Evolutionary conservation across 1,140 invertebrate species (phyloP), one percentile per base, ranked within the genome.

Genomic region (Drosophila arizonae): DNA sequence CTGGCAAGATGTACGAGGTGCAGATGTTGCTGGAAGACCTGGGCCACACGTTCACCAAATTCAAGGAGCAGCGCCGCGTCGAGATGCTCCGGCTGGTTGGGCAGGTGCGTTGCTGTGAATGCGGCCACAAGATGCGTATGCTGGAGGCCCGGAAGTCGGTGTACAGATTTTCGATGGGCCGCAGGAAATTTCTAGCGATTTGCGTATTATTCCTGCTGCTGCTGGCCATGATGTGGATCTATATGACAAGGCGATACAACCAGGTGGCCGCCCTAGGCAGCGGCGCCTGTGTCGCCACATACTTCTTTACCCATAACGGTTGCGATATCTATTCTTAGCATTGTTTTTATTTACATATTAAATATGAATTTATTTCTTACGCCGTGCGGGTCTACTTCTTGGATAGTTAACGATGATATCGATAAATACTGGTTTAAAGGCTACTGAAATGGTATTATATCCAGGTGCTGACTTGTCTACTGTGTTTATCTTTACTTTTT

Each of bases 61-160:
- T 30, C 39, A 72, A 56, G 45, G 28, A 57, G n/a, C 5, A 28
- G 13, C 76, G 68, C 0, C 11, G 28, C 0, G 0, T 17, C 8
- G 52, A 72, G 2, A 54, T 79, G 76, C 6, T 84, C 5, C 36
- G 70, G 4, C 15, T 76, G 6, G 15, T 84, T 0, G 45, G 50
- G 11, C 28, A 54, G 17, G 48, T 84, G n/a, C 81, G 73, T 0
- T 79, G 73, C 65, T 84, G 81, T 10, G 57, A 81, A 0, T 86
- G 80, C 24, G 65, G 72, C 8, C 80, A 84, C 41, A 21, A 11
- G 10, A 41, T 9, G 0, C 54, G 80, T 0, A 10, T 84, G 5
- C n/a, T 13, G 1, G 26, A 21, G 1, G 56, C 8, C 0, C 11
- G 17, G 6, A 4, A 24, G 41, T 6, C n/a, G 10, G 6, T 21